Percentiles rank a stretch among this genome's conserved stretches.
Conservation (phyloP, 2,888 invertebrate genomes). For the Thereva nobilitata region DNA sequence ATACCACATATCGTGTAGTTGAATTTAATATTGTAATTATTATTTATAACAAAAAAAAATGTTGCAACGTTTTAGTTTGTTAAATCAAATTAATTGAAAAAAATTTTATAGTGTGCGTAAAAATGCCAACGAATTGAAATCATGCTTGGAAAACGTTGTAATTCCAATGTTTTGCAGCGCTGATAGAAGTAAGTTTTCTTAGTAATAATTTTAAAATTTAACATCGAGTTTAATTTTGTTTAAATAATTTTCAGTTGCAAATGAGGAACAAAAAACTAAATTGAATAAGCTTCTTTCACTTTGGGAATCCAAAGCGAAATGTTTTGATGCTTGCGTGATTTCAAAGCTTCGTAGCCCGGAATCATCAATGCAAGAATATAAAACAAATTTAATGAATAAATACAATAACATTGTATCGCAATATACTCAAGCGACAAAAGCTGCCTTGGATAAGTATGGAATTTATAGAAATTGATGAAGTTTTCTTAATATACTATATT, state of each 20-base stretch:
- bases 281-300: constrained; percentile 89
- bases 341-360: constrained; percentile 86
- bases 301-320: constrained; percentile 96
- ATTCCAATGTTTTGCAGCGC: constrained; percentile 98
- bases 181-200: constrained; percentile 67
- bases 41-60: too few relatives aligned
- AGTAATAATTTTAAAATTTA: neutral
- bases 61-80: constrained; percentile 6
- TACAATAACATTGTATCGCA: constrained; percentile 78
- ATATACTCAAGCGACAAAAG: constrained; percentile 78
- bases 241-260: constrained; percentile 65
- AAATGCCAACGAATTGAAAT: constrained; percentile 90
- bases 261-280: constrained; percentile 87
- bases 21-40: neutral
- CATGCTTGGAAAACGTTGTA: constrained; percentile 91
- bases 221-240: constrained; percentile 18
- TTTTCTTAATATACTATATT: constrained; percentile 9
- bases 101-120: constrained; percentile 82
- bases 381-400: constrained; percentile 80
- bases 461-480: constrained; percentile 32
- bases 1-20: constrained; percentile 12
- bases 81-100: constrained; percentile 15
- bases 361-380: constrained; percentile 86
- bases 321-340: constrained; percentile 80
- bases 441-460: constrained; percentile 75